phyloP scores from a whole-genome alignment of 2,888 invertebrate species.

The Tineola bisselliella region DNA sequence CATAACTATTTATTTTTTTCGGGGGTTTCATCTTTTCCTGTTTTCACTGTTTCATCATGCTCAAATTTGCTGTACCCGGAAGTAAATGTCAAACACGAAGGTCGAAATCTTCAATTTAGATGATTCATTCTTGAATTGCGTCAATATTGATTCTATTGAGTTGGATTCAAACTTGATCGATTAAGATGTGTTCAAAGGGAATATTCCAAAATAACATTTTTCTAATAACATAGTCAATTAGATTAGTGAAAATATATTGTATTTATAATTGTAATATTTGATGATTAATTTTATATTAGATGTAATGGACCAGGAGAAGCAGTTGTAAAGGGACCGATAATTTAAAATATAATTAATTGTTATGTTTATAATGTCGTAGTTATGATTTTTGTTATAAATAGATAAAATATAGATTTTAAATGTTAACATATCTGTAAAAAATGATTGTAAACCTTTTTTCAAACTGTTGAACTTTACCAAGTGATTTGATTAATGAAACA shows the following conservation, averaged over 20 bases:
- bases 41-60: not conserved
- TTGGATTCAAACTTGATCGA: not conserved
- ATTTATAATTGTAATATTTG: not conserved
- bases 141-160: not conserved
- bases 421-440: conserved; percentile 30
- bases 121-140: not conserved
- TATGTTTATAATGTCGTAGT: not conserved
- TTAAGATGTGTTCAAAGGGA: not conserved
- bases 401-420: conserved; percentile 21
- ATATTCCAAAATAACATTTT: not conserved
- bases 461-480: conserved; percentile 3
- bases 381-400: conserved; percentile 7
- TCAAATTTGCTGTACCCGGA: not conserved
- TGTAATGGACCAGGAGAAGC: not conserved
- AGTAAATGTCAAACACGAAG: not conserved
- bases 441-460: not conserved
- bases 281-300: not conserved
- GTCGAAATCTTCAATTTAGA: not conserved
- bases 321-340: conserved; percentile 17
- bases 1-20: not conserved
- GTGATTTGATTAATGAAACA: not conserved
- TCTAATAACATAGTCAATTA: not conserved
- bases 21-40: not conserved
- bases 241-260: not conserved
- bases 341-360: conserved; percentile 12